phyloP scores from a whole-genome alignment of 2,113 vertebrate genomes.

The Cynopterus brachyotis region DNA sequence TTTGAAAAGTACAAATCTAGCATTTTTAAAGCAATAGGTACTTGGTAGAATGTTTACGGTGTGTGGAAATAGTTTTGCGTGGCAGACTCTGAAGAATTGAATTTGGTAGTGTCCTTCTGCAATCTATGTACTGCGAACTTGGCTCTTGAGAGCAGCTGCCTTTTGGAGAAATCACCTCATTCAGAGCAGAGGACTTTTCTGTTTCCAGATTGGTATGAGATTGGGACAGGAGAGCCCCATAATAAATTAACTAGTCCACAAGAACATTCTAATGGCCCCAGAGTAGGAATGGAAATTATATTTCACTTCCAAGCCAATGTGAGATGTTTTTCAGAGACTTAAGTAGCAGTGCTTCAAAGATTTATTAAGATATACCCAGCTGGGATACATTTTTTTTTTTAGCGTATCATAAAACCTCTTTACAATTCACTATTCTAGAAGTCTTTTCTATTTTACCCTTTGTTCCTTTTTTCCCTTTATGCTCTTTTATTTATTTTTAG shows the following conservation, averaged over 20 bases:
- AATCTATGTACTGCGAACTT: not conserved
- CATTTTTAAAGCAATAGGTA: not conserved
- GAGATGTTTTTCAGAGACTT: slow-evolving; percentile 54
- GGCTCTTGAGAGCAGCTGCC: not conserved
- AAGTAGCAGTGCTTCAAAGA: not conserved
- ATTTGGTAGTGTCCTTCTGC: not conserved
- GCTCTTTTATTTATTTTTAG: not conserved
- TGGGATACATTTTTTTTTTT: not conserved
- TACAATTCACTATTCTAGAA: not conserved
- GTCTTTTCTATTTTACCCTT: slow-evolving; percentile 13
- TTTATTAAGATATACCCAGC: slow-evolving; percentile 40
- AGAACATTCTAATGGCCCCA: not conserved
- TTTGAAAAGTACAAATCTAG: not conserved
- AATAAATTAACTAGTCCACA: not conserved
- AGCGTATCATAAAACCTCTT: not conserved
- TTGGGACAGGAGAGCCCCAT: not conserved
- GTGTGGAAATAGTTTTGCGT: not conserved
- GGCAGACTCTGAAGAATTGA: not conserved
- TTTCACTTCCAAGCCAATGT: slow-evolving; percentile 35
- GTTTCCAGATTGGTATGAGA: not conserved
- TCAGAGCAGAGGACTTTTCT: slow-evolving; percentile 40
- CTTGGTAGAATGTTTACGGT: not conserved
- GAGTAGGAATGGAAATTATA: slow-evolving; percentile 33
- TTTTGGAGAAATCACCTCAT: slow-evolving; percentile 45
- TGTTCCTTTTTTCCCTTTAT: not conserved